A percentile compares a stretch with the other conserved stretches of the same genome.
Evolutionary conservation across 2,888 invertebrate species (phyloP).

Genomic region (Eurytoma adleriae): DNA sequence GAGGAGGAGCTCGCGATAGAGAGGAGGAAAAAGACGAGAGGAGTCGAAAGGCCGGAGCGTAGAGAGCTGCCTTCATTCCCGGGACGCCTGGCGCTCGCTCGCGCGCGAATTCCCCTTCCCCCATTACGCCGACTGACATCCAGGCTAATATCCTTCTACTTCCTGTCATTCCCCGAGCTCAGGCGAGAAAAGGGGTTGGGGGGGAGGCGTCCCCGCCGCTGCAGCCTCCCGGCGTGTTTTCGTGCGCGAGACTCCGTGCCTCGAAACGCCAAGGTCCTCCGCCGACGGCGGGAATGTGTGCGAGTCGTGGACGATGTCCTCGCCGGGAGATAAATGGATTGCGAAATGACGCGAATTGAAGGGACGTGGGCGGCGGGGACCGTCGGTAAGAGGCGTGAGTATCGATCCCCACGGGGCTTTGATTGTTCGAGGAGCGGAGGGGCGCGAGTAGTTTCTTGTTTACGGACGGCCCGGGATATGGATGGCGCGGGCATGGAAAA

Average conservation of each 20-base stretch:
- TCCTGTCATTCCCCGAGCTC: slow-evolving; percentile 65
- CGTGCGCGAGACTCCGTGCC: slow-evolving; percentile 44
- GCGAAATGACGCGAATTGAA: slow-evolving; percentile 31
- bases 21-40: slow-evolving; percentile 8
- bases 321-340: slow-evolving; percentile 46
- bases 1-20: not conserved
- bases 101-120: slow-evolving; percentile 53
- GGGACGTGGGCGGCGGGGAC: not conserved
- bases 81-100: slow-evolving; percentile 22
- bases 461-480: not conserved
- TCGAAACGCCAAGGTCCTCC: slow-evolving; percentile 26
- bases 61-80: slow-evolving; percentile 26
- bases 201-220: not conserved
- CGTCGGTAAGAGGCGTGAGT: not conserved
- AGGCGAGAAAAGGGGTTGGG: too few relatives aligned
- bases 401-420: slow-evolving; percentile 17
- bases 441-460: slow-evolving; percentile 10
- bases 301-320: not conserved
- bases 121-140: slow-evolving; percentile 67
- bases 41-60: slow-evolving; percentile 35
- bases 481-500: not conserved
- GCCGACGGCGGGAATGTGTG: not conserved
- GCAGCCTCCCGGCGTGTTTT: slow-evolving; percentile 43
- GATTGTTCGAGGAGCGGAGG: slow-evolving; percentile 23
- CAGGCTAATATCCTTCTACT: slow-evolving; percentile 72